Evolutionary conservation across 2,888 invertebrate genomes (phyloP).

Genomic region (Nasonia oneida): DNA sequence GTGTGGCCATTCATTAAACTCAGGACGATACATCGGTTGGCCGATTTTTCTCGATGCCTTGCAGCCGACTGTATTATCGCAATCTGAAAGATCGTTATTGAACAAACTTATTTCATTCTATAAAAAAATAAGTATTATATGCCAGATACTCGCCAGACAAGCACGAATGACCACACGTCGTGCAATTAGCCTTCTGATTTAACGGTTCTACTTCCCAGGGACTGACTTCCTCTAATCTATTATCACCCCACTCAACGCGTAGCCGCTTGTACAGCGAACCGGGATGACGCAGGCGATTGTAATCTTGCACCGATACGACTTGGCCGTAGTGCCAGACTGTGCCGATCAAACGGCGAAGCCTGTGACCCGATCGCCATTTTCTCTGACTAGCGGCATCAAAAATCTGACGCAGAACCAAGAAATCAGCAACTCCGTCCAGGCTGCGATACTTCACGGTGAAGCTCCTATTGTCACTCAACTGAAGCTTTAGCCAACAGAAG

Average conservation of each 20-base stretch:
- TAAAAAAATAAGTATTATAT: too few relatives aligned
- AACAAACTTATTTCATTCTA: too few relatives aligned
- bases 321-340: constrained; percentile 98
- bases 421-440: constrained; percentile 97
- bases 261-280: constrained; percentile 90
- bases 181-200: constrained; percentile 80
- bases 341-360: constrained; percentile 96
- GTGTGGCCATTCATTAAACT: constrained; percentile 89
- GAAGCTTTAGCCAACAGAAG: constrained; percentile 82
- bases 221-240: constrained; percentile 91
- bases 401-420: constrained; percentile 93
- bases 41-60: constrained; percentile 85
- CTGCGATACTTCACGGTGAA: constrained; percentile 96
- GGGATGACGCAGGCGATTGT: constrained; percentile 83
- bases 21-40: constrained; percentile 88
- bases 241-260: constrained; percentile 85
- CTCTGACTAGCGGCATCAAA: constrained; percentile 90
- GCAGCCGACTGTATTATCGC: too few relatives aligned
- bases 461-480: constrained; percentile 84
- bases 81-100: too few relatives aligned
- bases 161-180: too few relatives aligned
- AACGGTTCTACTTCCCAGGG: constrained; percentile 97
- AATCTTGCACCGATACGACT: constrained; percentile 85
- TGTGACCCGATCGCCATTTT: constrained; percentile 90
- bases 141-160: too few relatives aligned